A percentile compares a stretch with the other conserved stretches of the same genome.
These are phyloP conservation scores for Hypsibius dujardini DNA, from an alignment of 1,140 invertebrate genomes.

Conservation along the genomic window DNA sequence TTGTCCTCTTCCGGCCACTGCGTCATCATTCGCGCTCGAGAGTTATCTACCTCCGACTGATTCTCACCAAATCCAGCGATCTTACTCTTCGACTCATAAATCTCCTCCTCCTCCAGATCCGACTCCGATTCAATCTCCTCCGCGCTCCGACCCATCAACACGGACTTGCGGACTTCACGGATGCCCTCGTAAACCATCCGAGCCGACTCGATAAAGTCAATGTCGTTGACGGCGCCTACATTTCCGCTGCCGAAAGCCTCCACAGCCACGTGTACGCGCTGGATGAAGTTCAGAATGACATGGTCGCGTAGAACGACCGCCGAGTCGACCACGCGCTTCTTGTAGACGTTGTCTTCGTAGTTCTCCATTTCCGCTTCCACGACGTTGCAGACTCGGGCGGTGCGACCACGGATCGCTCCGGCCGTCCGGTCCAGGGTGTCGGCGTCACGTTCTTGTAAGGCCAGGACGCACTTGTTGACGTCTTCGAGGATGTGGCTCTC, in stretches of 20 bases:
- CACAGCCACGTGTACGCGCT: constrained; percentile 73
- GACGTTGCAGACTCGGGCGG: constrained; percentile 79
- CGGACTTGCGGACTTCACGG: constrained; percentile 78
- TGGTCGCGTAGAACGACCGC: constrained; percentile 20
- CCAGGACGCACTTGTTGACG: constrained; percentile 93
- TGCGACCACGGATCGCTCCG: constrained; percentile 79
- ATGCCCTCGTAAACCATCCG: constrained; percentile 93
- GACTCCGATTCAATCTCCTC: constrained; percentile 34
- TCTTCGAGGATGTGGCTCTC: constrained; percentile 97
- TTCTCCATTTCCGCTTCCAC: constrained; percentile 97
- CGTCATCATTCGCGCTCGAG: constrained; percentile 63
- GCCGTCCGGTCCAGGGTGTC: constrained; percentile 79
- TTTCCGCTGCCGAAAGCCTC: constrained; percentile 61
- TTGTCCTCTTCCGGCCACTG: constrained; percentile 96
- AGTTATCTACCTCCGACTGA: constrained; percentile 36
- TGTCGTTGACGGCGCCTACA: constrained; percentile 74
- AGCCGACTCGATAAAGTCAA: constrained; percentile 95
- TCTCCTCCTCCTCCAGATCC: constrained; percentile 34
- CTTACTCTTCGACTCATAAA: constrained; percentile 33
- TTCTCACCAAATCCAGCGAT: constrained; percentile 27
- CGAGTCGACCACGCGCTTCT: not conserved
- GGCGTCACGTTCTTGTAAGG: constrained; percentile 74
- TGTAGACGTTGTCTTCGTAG: constrained; percentile 43
- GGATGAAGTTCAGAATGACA: constrained; percentile 90
- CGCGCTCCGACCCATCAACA: constrained; percentile 60